These are phyloP conservation scores for Cossypha heuglini DNA, from an alignment of 2,797 vertebrate species.

Conservation along the genomic window DNA sequence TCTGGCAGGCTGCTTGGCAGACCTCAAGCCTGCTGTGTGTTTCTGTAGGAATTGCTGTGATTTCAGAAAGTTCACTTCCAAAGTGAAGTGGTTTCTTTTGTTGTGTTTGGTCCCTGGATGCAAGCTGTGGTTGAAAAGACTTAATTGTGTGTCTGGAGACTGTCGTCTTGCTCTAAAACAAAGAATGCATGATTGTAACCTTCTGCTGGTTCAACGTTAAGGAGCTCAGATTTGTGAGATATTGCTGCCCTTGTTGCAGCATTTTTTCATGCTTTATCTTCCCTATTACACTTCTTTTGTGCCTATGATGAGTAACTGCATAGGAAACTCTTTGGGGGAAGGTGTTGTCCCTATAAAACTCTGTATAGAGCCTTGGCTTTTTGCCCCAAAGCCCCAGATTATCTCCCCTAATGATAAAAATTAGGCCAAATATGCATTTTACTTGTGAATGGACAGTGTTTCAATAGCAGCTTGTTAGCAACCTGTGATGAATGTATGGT, in stretches of 20 bases:
- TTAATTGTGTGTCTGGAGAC: neutral
- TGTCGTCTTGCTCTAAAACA: neutral
- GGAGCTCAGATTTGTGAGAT: neutral
- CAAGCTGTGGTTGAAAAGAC: neutral
- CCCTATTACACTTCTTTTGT: neutral
- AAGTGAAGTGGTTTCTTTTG: neutral
- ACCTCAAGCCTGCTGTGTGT: neutral
- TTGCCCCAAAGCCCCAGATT: neutral
- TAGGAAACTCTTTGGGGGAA: neutral
- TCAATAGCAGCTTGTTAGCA: neutral
- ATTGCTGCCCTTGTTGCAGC: neutral
- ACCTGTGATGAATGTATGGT: neutral
- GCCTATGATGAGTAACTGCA: neutral
- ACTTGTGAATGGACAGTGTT: neutral
- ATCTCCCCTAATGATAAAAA: neutral
- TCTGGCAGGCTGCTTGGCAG: neutral
- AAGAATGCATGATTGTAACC: neutral
- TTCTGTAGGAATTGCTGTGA: neutral
- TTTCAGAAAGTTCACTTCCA: neutral
- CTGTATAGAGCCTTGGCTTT: neutral
- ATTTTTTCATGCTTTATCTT: neutral
- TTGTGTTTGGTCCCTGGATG: neutral
- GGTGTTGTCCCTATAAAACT: neutral
- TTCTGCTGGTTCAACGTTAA: neutral
- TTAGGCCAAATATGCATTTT: fast-evolving